Percentiles rank a stretch among this genome's conserved stretches.
Conservation (phyloP, 2,888 invertebrate species). For the Macrosiphum euphorbiae region DNA sequence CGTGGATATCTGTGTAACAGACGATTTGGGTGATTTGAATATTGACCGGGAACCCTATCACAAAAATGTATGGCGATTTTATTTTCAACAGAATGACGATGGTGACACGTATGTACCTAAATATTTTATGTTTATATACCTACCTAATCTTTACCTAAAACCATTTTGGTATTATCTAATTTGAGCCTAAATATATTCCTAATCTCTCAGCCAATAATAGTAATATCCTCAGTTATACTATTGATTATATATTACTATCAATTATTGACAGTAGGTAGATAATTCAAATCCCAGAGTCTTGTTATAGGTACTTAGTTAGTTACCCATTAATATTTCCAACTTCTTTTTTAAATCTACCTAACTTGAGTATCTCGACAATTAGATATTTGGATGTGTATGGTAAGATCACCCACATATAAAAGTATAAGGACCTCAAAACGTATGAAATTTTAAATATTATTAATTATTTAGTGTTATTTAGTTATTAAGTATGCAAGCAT, state of each 20-base stretch:
- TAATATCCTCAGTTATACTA: background rate
- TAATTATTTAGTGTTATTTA: background rate
- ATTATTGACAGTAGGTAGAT: background rate
- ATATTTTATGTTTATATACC: slow-evolving; percentile 65
- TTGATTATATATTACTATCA: background rate
- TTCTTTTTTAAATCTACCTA: too few species aligned
- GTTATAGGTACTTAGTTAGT: background rate
- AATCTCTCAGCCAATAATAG: background rate
- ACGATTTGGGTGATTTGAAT: slow-evolving; percentile 76
- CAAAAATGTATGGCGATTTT: slow-evolving; percentile 73
- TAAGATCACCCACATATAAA: background rate
- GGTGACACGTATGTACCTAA: slow-evolving; percentile 86
- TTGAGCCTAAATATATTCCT: background rate
- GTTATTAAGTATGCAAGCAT: background rate
- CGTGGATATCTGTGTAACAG: slow-evolving; percentile 75
- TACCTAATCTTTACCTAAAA: background rate
- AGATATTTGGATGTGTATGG: too few species aligned
- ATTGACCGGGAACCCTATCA: slow-evolving; percentile 70
- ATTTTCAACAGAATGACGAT: slow-evolving; percentile 84
- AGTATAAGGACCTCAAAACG: background rate
- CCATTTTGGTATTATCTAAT: background rate
- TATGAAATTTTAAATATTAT: background rate
- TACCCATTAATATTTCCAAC: too few species aligned
- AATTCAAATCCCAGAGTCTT: too few species aligned
- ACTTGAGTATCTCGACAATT: too few species aligned